Base-by-base conservation (phyloP, 2,888 invertebrate genomes). In the Exephanes ischioxanthus region DNA sequence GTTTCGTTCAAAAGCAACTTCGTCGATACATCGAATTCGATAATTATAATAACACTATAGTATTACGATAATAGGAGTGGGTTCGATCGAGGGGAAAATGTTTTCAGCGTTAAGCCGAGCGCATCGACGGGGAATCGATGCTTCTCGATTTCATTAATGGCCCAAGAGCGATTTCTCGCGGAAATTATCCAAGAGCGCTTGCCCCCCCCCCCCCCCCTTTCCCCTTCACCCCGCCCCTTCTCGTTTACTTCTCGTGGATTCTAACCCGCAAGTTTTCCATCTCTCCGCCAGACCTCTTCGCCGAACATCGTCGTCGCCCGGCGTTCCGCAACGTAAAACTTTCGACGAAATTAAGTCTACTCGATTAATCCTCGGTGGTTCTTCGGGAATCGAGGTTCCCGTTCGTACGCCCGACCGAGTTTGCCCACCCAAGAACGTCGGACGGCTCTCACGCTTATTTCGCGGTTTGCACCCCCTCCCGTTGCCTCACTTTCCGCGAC, bases 271-370 rank as follows among this genome's bases (percentile, higher is more conserved):
- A 63, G 61, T 68, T 76, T 58, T 58, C 41, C 68, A 33, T 26
- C 45, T 58, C 61, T 45, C 45, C 51, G 45, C 22, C 80, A 48
- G 16, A 19, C 73, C 45, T 68, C 75, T 78, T 77, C 77, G 72
- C 58, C 3, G 80, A 84, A 82, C 73, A 80, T 71, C 83, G 75
- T 77, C 86, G 85, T 37, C 37, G 37, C 37, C 26, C 70, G 73
- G 70, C 73, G 79, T 80, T 78, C 86, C 73, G 26, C 30, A 48
- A 82, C 72, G 86, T 75, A 63, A 80, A 92, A 92, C 90, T 91
- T 91, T 91, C 88, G 85, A 61, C 85, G 87, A 90, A 92, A 93
- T 93, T 92, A 92, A 92, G 92, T 92, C 89, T 89, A 89, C 90
- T 92, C 92, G 91, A 92, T 93, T 93, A 92, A 91, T 88, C 82